Conservation (phyloP, 2,888 invertebrate genomes). For the Timema podura region DNA sequence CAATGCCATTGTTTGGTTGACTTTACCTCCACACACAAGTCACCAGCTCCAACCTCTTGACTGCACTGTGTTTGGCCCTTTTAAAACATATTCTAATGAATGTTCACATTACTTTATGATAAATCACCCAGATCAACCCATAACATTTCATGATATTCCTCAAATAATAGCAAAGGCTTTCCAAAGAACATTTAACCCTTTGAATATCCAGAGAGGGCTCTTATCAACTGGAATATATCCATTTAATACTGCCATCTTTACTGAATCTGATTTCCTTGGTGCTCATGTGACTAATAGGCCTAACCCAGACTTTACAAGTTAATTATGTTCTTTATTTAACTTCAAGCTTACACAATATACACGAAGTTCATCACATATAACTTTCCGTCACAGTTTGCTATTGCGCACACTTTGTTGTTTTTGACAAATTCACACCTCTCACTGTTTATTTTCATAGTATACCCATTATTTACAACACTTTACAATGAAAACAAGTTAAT, state of each 20-base stretch:
- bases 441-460: too few relatives aligned
- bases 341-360: too few relatives aligned
- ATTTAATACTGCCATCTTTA: background rate
- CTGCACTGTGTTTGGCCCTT: slow-evolving; percentile 2
- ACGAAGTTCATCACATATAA: too few relatives aligned
- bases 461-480: too few relatives aligned
- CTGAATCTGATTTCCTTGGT: slow-evolving; percentile 4
- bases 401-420: too few relatives aligned
- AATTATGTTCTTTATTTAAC: too few relatives aligned
- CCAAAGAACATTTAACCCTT: background rate
- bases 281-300: background rate
- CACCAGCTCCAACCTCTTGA: background rate
- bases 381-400: too few relatives aligned
- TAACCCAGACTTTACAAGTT: background rate
- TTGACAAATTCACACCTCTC: too few relatives aligned
- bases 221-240: slow-evolving; percentile 12
- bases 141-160: background rate
- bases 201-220: background rate
- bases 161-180: background rate
- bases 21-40: background rate
- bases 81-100: background rate
- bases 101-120: background rate
- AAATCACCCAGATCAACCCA: background rate
- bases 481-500: too few relatives aligned
- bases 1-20: background rate